Percentiles rank a stretch among this genome's conserved stretches.
phyloP scores from a whole-genome alignment of 2,888 invertebrate species.

The Molorchus minor region DNA sequence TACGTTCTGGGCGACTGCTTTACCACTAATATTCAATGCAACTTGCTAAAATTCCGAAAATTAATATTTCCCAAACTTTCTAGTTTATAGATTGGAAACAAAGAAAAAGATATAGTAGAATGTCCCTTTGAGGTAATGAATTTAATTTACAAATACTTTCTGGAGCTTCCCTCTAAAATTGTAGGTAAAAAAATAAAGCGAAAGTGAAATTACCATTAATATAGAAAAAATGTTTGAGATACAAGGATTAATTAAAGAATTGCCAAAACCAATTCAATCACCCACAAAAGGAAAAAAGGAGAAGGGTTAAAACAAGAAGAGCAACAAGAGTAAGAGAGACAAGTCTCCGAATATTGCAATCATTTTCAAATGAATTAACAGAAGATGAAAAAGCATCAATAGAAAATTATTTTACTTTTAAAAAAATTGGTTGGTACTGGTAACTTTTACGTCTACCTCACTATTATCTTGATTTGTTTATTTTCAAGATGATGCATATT shows the following conservation, averaged over 20 bases:
- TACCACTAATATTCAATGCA: conserved; percentile 43
- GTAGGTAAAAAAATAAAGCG: conserved; percentile 39
- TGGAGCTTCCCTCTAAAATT: too few species aligned
- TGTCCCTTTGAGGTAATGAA: conserved; percentile 33
- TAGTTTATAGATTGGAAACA: conserved; percentile 39
- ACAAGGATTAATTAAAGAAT: conserved; percentile 29
- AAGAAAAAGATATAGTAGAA: conserved; percentile 35
- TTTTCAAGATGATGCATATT: conserved; percentile 30
- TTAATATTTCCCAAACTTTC: conserved; percentile 39
- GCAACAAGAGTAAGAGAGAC: conserved; percentile 3
- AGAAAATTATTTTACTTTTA: conserved; percentile 22
- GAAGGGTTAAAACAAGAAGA: conserved; percentile 17
- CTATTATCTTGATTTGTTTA: not conserved
- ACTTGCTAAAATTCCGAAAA: conserved; percentile 29
- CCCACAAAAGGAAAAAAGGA: conserved; percentile 4
- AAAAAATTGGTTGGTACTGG: too few species aligned
- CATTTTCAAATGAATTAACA: conserved; percentile 33
- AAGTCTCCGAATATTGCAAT: conserved; percentile 23
- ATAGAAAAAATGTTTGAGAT: conserved; percentile 44
- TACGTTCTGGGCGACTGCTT: conserved; percentile 39
- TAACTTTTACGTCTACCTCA: too few species aligned
- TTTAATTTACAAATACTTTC: not conserved
- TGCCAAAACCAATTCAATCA: conserved; percentile 1
- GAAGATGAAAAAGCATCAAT: conserved; percentile 30
- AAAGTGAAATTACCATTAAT: conserved; percentile 27